Evolutionary conservation across 2,797 vertebrate genomes (phyloP).

Genomic region (Enteromius afrohamiltoni): DNA sequence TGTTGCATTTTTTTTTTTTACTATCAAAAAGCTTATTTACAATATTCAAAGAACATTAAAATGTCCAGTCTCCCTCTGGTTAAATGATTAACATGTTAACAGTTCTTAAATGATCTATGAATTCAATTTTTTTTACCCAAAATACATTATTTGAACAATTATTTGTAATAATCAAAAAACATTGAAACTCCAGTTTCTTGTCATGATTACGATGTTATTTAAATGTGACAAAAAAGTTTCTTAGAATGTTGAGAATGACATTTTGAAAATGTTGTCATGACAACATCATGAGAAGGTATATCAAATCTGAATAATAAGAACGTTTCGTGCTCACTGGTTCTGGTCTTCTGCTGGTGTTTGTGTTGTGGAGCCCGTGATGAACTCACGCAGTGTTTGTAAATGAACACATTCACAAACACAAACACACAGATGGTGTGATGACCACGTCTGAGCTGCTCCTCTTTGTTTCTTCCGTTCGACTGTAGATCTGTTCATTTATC

Average conservation of each 20-base stretch:
- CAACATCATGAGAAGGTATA: too few species aligned
- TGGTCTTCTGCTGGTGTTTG: constrained; percentile 16
- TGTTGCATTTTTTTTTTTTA: background rate
- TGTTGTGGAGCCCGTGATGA: background rate
- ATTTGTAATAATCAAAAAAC: background rate
- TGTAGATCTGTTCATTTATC: background rate
- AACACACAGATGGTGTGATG: constrained; percentile 12
- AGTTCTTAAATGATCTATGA: too few species aligned
- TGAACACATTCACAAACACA: constrained; percentile 13
- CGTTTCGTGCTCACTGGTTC: background rate
- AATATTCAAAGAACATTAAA: background rate
- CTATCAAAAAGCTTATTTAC: background rate
- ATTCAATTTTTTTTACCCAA: too few species aligned
- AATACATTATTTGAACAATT: background rate
- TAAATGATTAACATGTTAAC: too few species aligned
- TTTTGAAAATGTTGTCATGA: too few species aligned
- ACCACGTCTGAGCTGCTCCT: background rate
- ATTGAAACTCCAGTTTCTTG: too few species aligned
- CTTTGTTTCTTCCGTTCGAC: background rate
- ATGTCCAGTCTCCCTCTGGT: too few species aligned
- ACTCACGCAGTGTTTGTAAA: background rate
- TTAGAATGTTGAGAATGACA: too few species aligned
- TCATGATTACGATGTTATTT: too few species aligned
- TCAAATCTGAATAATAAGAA: background rate
- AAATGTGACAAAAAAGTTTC: too few species aligned